These are phyloP conservation scores for Thecophora atra DNA, from an alignment of 2,888 invertebrate genomes.

Conservation along the genomic window DNA sequence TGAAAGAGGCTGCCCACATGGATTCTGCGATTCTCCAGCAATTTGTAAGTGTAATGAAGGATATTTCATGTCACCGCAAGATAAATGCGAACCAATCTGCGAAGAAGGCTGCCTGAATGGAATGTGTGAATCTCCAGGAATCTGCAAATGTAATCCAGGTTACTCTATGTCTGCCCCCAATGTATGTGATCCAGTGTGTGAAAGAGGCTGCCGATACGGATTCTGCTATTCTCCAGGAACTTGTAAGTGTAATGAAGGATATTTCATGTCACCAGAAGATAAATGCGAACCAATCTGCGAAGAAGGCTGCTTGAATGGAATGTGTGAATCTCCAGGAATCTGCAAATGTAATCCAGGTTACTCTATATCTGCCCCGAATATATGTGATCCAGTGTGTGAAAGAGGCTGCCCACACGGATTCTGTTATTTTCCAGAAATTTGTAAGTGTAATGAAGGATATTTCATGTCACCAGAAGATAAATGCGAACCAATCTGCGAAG, in stretches of 20 bases:
- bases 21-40: conserved; percentile 56
- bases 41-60: conserved; percentile 47
- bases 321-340: conserved; percentile 74
- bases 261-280: not conserved
- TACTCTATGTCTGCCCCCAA: conserved; percentile 10
- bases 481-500: conserved; percentile 45
- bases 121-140: conserved; percentile 54
- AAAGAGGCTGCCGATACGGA: conserved; percentile 73
- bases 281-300: conserved; percentile 44
- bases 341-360: conserved; percentile 62
- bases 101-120: conserved; percentile 52
- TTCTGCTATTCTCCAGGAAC: conserved; percentile 74
- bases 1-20: conserved; percentile 50
- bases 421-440: conserved; percentile 75
- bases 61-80: conserved; percentile 6
- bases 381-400: conserved; percentile 44
- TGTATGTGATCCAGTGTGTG: conserved; percentile 48
- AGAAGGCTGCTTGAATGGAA: conserved; percentile 55
- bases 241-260: conserved; percentile 62
- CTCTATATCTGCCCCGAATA: not conserved
- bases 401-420: conserved; percentile 37
- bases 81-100: conserved; percentile 47
- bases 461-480: conserved; percentile 29
- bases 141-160: conserved; percentile 47
- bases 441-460: conserved; percentile 75